Evolutionary conservation across 2,888 invertebrate genomes (phyloP), one percentile per base, ranked within the genome.

Genomic region (Blera fallax): DNA sequence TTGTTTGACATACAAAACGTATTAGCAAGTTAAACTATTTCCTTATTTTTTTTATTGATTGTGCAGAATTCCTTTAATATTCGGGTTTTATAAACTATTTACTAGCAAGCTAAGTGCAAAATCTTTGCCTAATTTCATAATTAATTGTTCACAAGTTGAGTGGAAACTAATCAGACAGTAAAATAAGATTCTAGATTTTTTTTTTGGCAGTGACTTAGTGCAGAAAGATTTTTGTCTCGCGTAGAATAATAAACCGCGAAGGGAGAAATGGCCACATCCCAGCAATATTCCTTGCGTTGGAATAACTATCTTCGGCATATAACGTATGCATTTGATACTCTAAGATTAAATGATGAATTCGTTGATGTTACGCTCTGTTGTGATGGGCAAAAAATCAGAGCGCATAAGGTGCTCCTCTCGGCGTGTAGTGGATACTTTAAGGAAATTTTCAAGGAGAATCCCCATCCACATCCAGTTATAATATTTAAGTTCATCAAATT

Each of bases 331-430:
- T 95, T 97, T 90, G 96, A 96, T 91, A 94, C 95, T 87, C 93
- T 97, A 87, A 94, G 94, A 73, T 93, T 93, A 88, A 94, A 94
- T 89, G 94, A 94, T 91, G 95, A 94, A 92, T 94, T 97, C 87
- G 96, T 96, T 69, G 97, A 97, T 93, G 97, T 97, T 69, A 97
- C 97, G 81, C 93, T 97, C 87, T 96, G 96, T 91, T 97, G 96
- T 90, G 97, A 97, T 91, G 97, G 97, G 87, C 95, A 95, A 81
- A 95, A 95, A 92, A 95, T 97, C 87, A 95, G 95, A 89, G 97
- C 97, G 43, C 97, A 97, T 90, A 96, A 96, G 93, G 95, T 97
- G 93, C 94, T 97, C 65, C 93, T 97, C 21, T 96, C 97, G 0
- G 97, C 97, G 5, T 97, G 97, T 90, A 97, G 97, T 89, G 94